Evolutionary conservation across 2,113 vertebrate species (phyloP).

Genomic region (Nipponia nippon): DNA sequence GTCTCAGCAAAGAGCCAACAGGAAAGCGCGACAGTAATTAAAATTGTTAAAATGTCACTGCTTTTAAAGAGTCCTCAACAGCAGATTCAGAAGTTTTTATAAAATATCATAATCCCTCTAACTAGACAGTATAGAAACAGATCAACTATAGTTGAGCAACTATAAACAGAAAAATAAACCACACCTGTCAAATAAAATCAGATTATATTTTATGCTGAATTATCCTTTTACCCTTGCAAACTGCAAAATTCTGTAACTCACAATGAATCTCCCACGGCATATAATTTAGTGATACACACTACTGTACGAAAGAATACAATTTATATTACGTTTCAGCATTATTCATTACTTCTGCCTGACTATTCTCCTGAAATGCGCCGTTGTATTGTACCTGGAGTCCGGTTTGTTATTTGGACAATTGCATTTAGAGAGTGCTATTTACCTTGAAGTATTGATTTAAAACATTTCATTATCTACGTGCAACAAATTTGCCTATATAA

Average conservation of each 20-base stretch:
- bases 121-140: not conserved
- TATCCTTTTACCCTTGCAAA: not conserved
- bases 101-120: not conserved
- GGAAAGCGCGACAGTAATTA: not conserved
- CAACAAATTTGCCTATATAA: not conserved
- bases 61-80: not conserved
- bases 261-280: not conserved
- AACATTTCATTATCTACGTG: not conserved
- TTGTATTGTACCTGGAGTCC: not conserved
- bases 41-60: not conserved
- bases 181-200: not conserved
- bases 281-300: not conserved
- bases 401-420: not conserved
- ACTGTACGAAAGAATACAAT: not conserved
- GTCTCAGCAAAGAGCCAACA: not conserved
- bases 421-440: not conserved
- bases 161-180: not conserved
- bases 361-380: not conserved
- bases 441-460: not conserved
- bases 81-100: not conserved
- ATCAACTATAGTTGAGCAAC: not conserved
- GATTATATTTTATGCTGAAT: not conserved
- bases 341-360: not conserved
- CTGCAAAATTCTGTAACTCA: not conserved
- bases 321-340: not conserved